Base-by-base conservation (phyloP, 1,140 invertebrate species). In the Habropoda laboriosa region DNA sequence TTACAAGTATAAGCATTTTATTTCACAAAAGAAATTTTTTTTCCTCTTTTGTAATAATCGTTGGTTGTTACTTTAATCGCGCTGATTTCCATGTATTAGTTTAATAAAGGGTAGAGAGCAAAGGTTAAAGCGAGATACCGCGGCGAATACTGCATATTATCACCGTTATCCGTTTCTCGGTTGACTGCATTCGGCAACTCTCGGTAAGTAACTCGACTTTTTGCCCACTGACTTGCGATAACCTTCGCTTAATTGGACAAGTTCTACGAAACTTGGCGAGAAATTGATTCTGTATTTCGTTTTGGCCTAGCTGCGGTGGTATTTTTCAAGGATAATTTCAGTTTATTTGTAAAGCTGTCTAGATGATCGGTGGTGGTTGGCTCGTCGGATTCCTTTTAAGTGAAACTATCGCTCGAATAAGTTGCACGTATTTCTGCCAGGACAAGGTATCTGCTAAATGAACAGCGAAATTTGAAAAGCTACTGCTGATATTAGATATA, bases 161-260 rank as follows among this genome's bases (percentile, higher is more conserved):
- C 76, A 75, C 57, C 70, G 76, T 85, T 85, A 83, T 79, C 60
- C 53, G 68, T 72, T 60, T 45, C 51, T 76, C 51, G 45, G 42
- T 51, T 42, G 47, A 42, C 18, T 53, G n/a, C 12, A 18, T 8
- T 24, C 51, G 32, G 6, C 27, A 49, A 45, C 30, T 21, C 12
- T 6, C 32, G 4, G 24, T 30, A 38, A 42, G 24, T 30, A 38
- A 42, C 12, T 45, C 38, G 32, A 51, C 38, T 72, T 64, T 73
- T 78, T 79, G 64, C 32, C n/a, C 38, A 30, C 27, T 24, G 32
- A 13, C 47, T 53, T 35, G 38, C 47, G 7, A n/a, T 63, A 21
- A 27, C 38, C 57, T 77, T 66, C 64, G 32, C 35, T 42, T 79
- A 84, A 83, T 83, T 79, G 49, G 30, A 53, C 68, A 63, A 38